phyloP scores from a whole-genome alignment of 2,888 invertebrate species.

The Meghimatium bilineatum region DNA sequence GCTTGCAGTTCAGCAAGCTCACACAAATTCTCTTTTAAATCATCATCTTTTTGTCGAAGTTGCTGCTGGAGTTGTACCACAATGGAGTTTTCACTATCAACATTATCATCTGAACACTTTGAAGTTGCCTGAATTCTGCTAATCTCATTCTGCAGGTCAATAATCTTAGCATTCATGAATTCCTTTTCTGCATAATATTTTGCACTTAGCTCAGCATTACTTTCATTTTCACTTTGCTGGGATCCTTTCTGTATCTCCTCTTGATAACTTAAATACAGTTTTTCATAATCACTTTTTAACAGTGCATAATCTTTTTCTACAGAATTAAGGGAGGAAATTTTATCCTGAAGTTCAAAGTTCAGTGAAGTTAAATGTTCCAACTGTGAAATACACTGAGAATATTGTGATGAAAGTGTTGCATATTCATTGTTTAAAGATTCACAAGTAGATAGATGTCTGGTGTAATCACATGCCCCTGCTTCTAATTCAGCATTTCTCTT shows the following conservation, averaged over 20 bases:
- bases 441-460: background rate
- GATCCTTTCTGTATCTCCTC: constrained; percentile 8
- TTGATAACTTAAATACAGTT: constrained; percentile 49
- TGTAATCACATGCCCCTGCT: constrained; percentile 8
- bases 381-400: constrained; percentile 34
- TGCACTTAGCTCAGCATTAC: constrained; percentile 8
- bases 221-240: background rate
- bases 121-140: background rate
- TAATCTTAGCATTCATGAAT: constrained; percentile 16
- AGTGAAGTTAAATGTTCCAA: constrained; percentile 4
- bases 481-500: constrained; percentile 52
- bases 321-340: constrained; percentile 25
- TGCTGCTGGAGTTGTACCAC: constrained; percentile 8
- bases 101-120: background rate
- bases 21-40: background rate
- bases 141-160: constrained; percentile 25
- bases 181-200: constrained; percentile 27
- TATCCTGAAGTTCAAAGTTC: constrained; percentile 29
- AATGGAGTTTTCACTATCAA: background rate
- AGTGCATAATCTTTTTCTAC: constrained; percentile 49
- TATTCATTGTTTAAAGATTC: constrained; percentile 7
- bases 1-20: constrained; percentile 9
- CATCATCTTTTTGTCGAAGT: background rate
- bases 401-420: constrained; percentile 7
- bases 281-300: constrained; percentile 51